A percentile compares a stretch with the other conserved stretches of the same genome.
Evolutionary conservation across 1,140 invertebrate genomes (phyloP).

Genomic region (Drusus annulatus): DNA sequence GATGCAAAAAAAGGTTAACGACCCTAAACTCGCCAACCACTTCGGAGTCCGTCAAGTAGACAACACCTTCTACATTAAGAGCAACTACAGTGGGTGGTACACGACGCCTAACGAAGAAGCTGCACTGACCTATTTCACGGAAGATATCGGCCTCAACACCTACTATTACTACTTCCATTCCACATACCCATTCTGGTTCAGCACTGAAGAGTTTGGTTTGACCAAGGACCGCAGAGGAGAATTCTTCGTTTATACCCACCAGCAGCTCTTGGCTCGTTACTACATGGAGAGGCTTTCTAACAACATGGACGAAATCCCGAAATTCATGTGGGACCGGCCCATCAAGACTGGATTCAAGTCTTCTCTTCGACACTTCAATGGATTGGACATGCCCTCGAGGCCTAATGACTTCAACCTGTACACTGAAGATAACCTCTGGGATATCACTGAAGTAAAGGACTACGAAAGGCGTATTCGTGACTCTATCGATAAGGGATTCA

Average conservation of each 20-base stretch:
- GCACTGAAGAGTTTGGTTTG: constrained; percentile 70
- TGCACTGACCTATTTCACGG: constrained; percentile 80
- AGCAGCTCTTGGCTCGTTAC: constrained; percentile 78
- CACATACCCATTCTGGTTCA: constrained; percentile 79
- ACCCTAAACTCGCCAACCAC: constrained; percentile 61
- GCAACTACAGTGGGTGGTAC: constrained; percentile 74
- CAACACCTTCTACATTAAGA: constrained; percentile 65
- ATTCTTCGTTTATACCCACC: constrained; percentile 74
- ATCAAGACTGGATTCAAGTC: constrained; percentile 75
- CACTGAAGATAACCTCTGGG: constrained; percentile 64
- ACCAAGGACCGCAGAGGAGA: constrained; percentile 74
- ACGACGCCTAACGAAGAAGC: constrained; percentile 72
- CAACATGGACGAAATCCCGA: constrained; percentile 74
- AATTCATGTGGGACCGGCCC: constrained; percentile 72
- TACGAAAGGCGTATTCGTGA: constrained; percentile 71
- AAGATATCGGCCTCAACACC: constrained; percentile 81
- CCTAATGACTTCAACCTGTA: constrained; percentile 70
- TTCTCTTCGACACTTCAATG: constrained; percentile 71
- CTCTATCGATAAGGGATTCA: constrained; percentile 73
- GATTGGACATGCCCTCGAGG: constrained; percentile 72
- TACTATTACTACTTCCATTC: constrained; percentile 81
- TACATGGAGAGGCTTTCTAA: constrained; percentile 79
- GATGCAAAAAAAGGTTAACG: constrained; percentile 68
- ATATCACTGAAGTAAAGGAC: constrained; percentile 67
- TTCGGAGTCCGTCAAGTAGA: constrained; percentile 63